phyloP scores from a whole-genome alignment of 2,888 invertebrate genomes.

The Zygogramma bicolorata region DNA sequence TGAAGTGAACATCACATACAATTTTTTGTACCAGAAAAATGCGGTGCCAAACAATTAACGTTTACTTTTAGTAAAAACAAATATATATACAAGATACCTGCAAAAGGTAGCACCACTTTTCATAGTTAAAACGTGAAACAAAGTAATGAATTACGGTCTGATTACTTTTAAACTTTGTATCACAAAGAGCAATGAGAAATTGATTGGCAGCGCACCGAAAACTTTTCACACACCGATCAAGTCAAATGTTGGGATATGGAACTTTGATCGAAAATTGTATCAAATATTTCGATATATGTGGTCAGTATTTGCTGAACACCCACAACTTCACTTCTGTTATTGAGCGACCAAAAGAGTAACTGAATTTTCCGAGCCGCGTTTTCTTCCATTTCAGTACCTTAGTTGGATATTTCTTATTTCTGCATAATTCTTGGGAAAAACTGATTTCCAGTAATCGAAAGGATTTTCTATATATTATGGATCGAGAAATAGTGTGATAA shows the following conservation, averaged over 20 bases:
- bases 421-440: too few relatives aligned
- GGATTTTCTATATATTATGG: too few relatives aligned
- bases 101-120: constrained; percentile 41
- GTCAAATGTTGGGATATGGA: background rate
- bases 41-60: constrained; percentile 34
- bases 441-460: too few relatives aligned
- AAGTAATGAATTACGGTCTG: background rate
- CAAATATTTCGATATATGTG: too few relatives aligned
- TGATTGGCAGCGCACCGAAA: background rate
- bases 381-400: too few relatives aligned
- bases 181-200: constrained; percentile 21
- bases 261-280: background rate
- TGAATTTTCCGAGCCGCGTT: too few relatives aligned
- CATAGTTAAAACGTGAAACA: background rate
- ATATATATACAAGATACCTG: constrained; percentile 23
- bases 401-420: too few relatives aligned
- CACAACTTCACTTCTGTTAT: too few relatives aligned
- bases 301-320: too few relatives aligned
- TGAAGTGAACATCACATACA: too few relatives aligned
- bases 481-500: too few relatives aligned
- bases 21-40: constrained; percentile 13
- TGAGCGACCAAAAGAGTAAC: too few relatives aligned
- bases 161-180: background rate
- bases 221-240: background rate
- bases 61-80: constrained; percentile 29